Base-by-base conservation (phyloP, 2,888 invertebrate genomes). In the Ichneumoninae sp. region DNA sequence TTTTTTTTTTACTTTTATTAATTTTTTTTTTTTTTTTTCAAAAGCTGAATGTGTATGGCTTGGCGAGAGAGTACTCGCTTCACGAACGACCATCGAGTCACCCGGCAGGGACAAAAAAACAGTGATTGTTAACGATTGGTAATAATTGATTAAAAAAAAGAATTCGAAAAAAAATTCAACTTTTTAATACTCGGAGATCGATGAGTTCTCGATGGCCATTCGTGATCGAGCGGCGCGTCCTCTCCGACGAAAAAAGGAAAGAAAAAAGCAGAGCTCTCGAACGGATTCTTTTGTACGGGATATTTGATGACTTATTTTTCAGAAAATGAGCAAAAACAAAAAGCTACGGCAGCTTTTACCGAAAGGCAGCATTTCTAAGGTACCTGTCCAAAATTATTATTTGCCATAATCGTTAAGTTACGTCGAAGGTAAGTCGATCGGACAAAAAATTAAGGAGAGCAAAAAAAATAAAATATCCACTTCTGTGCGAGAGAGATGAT, bases 291-390 rank as follows among this genome's bases (percentile, higher is more conserved):
- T 89, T 93, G 90, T 90, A 93, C 93, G 91, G 90, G 91, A 85
- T 85, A 72, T 85, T 91, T 93, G 91, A 92, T 88, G 92, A 89
- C 90, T 91, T 88, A 94, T 93, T 94, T 95, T 95, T 94, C 95
- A 96, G 96, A 96, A 95, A 95, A 95, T 95, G 95, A 94, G 95
- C 94, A 95, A 95, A 94, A 94, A 94, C 94, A 95, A 95, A 95
- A 94, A 94, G 91, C 94, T 95, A 91, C 95, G 96, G 90, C 94
- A 95, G 94, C 94, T 95, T 93, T 95, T 96, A 94, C 96, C 96
- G 89, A 94, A 94, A 94, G 96, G 95, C 94, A 95, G 94, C 93
- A 94, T 95, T 93, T 95, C 95, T 89, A 95, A 96, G 96, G 96
- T 96, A 95, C 94, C 89, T 90, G 87, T 89, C 81, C 84, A 86